These are phyloP conservation scores for Oscheius myriophilus DNA, from an alignment of 2,888 invertebrate species.

Conservation along the genomic window DNA sequence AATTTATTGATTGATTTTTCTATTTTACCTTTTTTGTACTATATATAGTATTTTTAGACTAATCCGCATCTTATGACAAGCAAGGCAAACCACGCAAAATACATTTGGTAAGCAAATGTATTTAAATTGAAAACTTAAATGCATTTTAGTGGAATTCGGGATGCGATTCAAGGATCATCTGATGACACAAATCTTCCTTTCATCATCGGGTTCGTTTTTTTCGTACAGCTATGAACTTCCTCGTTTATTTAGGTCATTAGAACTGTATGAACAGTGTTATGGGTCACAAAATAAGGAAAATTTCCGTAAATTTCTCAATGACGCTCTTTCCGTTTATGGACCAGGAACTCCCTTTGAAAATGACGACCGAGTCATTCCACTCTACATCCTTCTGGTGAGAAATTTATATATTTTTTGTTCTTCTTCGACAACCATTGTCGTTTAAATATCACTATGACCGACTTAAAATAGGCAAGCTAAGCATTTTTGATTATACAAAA, in stretches of 20 bases:
- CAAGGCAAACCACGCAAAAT: slow-evolving; percentile 17
- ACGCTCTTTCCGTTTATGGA: slow-evolving; percentile 29
- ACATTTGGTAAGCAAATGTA: slow-evolving; percentile 4
- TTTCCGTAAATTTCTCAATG: slow-evolving; percentile 30
- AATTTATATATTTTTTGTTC: not conserved
- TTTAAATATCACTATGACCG: not conserved
- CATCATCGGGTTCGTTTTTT: slow-evolving; percentile 19
- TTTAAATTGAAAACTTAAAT: not conserved
- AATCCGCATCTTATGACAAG: slow-evolving; percentile 11
- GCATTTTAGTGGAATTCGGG: slow-evolving; percentile 16
- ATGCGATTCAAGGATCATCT: slow-evolving; percentile 15
- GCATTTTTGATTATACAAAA: no score
- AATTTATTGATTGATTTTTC: no score
- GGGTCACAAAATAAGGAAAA: slow-evolving; percentile 24
- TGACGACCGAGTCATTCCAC: slow-evolving; percentile 33
- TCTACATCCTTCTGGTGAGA: slow-evolving; percentile 34
- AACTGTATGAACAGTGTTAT: slow-evolving; percentile 26
- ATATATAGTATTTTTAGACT: no score
- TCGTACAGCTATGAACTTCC: not conserved
- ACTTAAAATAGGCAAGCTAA: no score
- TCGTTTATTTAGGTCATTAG: slow-evolving; percentile 15
- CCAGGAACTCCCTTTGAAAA: slow-evolving; percentile 30
- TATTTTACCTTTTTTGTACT: no score
- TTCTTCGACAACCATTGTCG: not conserved
- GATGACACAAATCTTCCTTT: slow-evolving; percentile 19